Conservation (phyloP, 2,797 vertebrate species). For the Sciurus vulgaris region DNA sequence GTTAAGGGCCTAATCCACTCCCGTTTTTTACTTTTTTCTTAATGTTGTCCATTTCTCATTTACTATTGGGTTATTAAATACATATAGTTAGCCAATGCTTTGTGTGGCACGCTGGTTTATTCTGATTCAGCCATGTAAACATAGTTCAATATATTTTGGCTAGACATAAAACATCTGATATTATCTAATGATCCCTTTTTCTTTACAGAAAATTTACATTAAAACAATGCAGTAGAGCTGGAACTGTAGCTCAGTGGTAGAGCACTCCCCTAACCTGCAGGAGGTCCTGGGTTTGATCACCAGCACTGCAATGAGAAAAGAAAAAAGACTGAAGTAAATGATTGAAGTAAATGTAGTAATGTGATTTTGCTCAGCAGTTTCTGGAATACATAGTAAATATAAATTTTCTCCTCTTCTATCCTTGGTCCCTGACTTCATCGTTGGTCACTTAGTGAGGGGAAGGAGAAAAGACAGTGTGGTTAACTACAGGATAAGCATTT, state of each 20-base stretch:
- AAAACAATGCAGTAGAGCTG: neutral
- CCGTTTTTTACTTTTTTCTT: slow-evolving; percentile 19
- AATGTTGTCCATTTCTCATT: neutral
- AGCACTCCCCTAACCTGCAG: neutral
- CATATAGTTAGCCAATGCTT: neutral
- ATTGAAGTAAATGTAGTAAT: neutral
- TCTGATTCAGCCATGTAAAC: neutral
- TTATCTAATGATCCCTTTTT: neutral
- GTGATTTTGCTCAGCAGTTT: neutral
- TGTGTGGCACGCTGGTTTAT: neutral
- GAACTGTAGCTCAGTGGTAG: neutral
- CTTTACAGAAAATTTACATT: slow-evolving; percentile 32
- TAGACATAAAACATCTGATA: slow-evolving; percentile 26
- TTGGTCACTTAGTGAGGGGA: too few relatives aligned
- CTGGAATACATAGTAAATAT: neutral
- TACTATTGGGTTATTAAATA: slow-evolving; percentile 33
- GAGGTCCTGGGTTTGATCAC: neutral
- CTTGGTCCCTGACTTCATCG: neutral
- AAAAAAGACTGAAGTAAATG: too few relatives aligned
- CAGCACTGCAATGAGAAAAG: too few relatives aligned
- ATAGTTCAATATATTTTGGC: neutral
- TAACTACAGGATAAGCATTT: neutral
- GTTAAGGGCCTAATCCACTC: neutral
- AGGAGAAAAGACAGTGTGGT: neutral
- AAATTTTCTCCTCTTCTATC: neutral